phyloP scores from a whole-genome alignment of 2,797 vertebrate species.

The Betta splendens region DNA sequence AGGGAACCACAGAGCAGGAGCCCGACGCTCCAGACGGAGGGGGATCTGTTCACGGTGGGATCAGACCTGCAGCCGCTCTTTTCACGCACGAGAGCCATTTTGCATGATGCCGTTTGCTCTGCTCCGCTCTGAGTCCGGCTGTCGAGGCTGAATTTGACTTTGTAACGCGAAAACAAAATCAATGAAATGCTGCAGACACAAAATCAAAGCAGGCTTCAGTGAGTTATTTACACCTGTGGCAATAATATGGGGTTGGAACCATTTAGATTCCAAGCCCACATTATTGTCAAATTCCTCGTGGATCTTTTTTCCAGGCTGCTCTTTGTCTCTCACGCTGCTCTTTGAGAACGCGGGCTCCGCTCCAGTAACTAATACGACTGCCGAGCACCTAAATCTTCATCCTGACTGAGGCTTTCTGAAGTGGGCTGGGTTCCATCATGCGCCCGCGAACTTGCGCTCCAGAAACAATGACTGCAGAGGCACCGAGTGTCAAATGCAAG shows the following conservation, averaged over 20 bases:
- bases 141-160: background rate
- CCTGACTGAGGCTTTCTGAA: constrained; percentile 48
- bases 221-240: too few relatives aligned
- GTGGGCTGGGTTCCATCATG: constrained; percentile 63
- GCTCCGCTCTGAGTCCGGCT: too few relatives aligned
- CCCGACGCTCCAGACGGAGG: too few relatives aligned
- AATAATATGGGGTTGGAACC: too few relatives aligned
- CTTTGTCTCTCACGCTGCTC: too few relatives aligned
- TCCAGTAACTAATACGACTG: constrained; percentile 54
- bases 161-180: background rate
- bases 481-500: constrained; percentile 76
- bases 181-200: background rate
- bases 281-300: background rate
- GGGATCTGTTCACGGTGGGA: constrained; percentile 51
- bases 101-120: background rate
- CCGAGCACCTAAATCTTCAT: constrained; percentile 49
- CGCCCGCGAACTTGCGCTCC: constrained; percentile 64
- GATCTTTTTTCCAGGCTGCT: constrained; percentile 8
- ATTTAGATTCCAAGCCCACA: too few relatives aligned
- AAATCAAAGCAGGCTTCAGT: too few relatives aligned
- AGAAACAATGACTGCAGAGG: constrained; percentile 73
- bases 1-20: constrained; percentile 78
- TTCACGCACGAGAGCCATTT: background rate
- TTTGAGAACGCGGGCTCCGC: constrained; percentile 3
- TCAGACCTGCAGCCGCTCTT: constrained; percentile 7